These are phyloP conservation scores for Brachypterus glaber DNA, from an alignment of 2,888 invertebrate genomes.

Conservation along the genomic window DNA sequence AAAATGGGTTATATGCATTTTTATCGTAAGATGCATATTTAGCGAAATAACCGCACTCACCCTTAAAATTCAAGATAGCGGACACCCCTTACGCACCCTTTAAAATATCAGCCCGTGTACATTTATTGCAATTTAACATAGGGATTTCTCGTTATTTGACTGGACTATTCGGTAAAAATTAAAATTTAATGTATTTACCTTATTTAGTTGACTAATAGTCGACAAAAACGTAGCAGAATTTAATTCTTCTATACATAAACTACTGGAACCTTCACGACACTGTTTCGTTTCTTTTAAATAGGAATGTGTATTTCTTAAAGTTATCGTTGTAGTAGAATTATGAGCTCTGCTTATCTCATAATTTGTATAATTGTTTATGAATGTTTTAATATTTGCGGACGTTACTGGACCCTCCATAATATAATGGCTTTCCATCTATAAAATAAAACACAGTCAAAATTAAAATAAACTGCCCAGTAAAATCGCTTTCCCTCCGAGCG, in stretches of 20 bases:
- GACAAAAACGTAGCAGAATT: conserved; percentile 55
- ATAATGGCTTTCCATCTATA: conserved; percentile 62
- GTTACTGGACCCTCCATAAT: conserved; percentile 47
- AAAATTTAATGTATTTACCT: conserved; percentile 41
- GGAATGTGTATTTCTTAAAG: conserved; percentile 29
- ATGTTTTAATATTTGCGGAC: conserved; percentile 44
- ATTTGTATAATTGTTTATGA: conserved; percentile 47
- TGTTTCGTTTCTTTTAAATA: too few species aligned
- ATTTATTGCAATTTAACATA: too few species aligned
- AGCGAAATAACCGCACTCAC: too few species aligned
- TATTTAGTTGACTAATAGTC: conserved; percentile 49
- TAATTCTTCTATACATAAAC: conserved; percentile 57
- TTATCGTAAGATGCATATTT: too few species aligned
- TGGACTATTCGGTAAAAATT: too few species aligned
- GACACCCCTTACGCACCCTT: too few species aligned
- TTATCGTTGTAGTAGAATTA: conserved; percentile 25
- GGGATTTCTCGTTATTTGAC: too few species aligned
- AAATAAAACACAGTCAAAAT: conserved; percentile 21
- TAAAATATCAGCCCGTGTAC: too few species aligned
- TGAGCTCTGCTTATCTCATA: conserved; percentile 31
- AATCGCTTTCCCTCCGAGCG: too few species aligned
- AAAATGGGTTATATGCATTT: too few species aligned
- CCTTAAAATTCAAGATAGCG: too few species aligned
- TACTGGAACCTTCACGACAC: too few species aligned
- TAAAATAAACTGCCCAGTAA: conserved; percentile 6